A percentile compares a stretch with the other conserved stretches of the same genome.
phyloP scores from a whole-genome alignment of 2,797 vertebrate genomes.

The Myoxocephalus aenaeus region DNA sequence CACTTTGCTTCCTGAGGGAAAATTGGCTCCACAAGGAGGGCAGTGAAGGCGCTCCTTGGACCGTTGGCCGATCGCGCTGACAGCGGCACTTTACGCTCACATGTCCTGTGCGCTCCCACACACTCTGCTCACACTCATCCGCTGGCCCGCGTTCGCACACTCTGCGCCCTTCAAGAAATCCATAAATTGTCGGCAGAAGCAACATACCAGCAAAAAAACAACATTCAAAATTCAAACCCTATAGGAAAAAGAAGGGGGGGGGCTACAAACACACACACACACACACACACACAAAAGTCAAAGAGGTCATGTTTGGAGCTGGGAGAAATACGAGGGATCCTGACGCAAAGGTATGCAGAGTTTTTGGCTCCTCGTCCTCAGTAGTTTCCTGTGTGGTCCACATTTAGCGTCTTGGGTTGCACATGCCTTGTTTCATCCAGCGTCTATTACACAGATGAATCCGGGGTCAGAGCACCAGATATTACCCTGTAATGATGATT shows the following conservation, averaged over 20 bases:
- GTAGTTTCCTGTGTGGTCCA: constrained; percentile 72
- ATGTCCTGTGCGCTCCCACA: constrained; percentile 54
- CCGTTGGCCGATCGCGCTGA: constrained; percentile 68
- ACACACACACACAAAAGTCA: constrained; percentile 13
- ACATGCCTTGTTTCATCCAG: constrained; percentile 33
- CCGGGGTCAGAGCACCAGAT: constrained; percentile 47
- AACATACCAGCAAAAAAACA: constrained; percentile 31
- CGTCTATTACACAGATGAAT: constrained; percentile 33
- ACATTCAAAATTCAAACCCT: constrained; percentile 12
- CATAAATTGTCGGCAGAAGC: constrained; percentile 30
- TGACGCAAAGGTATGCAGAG: constrained; percentile 43
- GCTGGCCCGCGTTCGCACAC: constrained; percentile 25
- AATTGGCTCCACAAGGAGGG: constrained; percentile 72
- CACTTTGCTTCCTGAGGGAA: constrained; percentile 81
- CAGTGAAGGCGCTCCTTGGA: constrained; percentile 67
- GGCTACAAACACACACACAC: constrained; percentile 10
- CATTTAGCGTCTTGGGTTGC: constrained; percentile 49
- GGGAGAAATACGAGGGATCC: constrained; percentile 26
- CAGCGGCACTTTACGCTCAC: constrained; percentile 62
- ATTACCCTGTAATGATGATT: constrained; percentile 61
- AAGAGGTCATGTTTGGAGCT: constrained; percentile 33
- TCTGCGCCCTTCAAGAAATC: not conserved
- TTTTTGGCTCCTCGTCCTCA: constrained; percentile 41
- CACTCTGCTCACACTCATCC: constrained; percentile 49
- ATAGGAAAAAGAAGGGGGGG: not conserved